phyloP scores from a whole-genome alignment of 2,113 vertebrate species.

The Ploceus nigricollis region DNA sequence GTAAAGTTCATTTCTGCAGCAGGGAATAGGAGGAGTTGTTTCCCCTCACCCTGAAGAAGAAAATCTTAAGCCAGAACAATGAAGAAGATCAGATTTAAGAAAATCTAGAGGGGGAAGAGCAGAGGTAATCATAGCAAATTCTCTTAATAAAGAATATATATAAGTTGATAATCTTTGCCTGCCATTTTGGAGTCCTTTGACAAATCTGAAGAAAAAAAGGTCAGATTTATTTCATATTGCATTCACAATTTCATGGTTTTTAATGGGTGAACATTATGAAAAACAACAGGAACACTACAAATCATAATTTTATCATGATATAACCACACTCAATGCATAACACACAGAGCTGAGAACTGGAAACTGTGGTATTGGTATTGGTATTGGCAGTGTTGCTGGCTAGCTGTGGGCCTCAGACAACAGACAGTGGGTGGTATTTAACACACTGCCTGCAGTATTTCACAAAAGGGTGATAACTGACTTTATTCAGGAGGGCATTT shows the following conservation, averaged over 20 bases:
- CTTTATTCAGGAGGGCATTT: not conserved
- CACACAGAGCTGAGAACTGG: not conserved
- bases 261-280: not conserved
- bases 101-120: not conserved
- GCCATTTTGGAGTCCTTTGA: not conserved
- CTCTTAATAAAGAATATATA: not conserved
- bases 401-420: not conserved
- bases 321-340: not conserved
- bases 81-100: not conserved
- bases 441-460: not conserved
- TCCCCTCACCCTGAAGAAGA: not conserved
- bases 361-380: not conserved
- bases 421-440: not conserved
- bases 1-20: slow-evolving; percentile 40
- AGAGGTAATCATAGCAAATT: not conserved
- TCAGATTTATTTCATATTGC: not conserved
- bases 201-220: not conserved
- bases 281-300: not conserved
- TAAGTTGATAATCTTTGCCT: not conserved
- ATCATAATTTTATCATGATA: not conserved
- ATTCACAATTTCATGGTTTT: not conserved
- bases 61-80: not conserved
- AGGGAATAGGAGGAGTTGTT: slow-evolving; percentile 14
- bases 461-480: not conserved
- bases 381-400: not conserved